These are phyloP conservation scores for Epinotia ramella DNA, from an alignment of 2,888 invertebrate species.

Conservation along the genomic window DNA sequence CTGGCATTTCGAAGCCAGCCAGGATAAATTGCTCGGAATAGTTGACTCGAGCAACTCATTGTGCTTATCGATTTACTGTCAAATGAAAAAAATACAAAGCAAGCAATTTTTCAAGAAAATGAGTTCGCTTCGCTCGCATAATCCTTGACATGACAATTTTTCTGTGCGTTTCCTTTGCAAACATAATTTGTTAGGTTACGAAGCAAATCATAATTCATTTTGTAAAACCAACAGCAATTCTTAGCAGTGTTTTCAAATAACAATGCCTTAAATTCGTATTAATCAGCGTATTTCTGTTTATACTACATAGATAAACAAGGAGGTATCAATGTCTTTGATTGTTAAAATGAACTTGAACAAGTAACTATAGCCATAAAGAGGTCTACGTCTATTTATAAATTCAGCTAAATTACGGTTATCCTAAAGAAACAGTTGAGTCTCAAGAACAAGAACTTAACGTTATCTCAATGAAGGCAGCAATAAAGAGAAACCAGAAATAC, in stretches of 20 bases:
- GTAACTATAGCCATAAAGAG: not conserved
- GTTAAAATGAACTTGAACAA: too few species aligned
- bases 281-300: not conserved
- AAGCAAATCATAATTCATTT: not conserved
- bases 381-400: not conserved
- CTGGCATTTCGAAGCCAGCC: slow-evolving; percentile 12
- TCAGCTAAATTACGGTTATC: slow-evolving; percentile 3
- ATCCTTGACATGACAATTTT: slow-evolving; percentile 30
- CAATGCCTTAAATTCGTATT: not conserved
- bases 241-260: not conserved
- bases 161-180: slow-evolving; percentile 6
- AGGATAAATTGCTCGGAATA: slow-evolving; percentile 32
- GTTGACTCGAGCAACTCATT: slow-evolving; percentile 35
- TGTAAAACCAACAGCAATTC: not conserved
- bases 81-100: slow-evolving; percentile 33
- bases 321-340: not conserved
- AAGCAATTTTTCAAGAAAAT: slow-evolving; percentile 28
- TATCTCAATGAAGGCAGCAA: slow-evolving; percentile 19
- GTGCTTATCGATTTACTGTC: slow-evolving; percentile 41
- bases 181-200: slow-evolving; percentile 12
- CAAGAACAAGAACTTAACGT: slow-evolving; percentile 14
- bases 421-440: slow-evolving; percentile 1
- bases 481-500: slow-evolving; percentile 35
- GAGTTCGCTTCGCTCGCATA: slow-evolving; percentile 17
- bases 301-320: too few species aligned